A percentile compares a stretch with the other conserved stretches of the same genome.
Evolutionary conservation across 2,888 invertebrate species (phyloP).

Genomic region (Argyresthia albistria): DNA sequence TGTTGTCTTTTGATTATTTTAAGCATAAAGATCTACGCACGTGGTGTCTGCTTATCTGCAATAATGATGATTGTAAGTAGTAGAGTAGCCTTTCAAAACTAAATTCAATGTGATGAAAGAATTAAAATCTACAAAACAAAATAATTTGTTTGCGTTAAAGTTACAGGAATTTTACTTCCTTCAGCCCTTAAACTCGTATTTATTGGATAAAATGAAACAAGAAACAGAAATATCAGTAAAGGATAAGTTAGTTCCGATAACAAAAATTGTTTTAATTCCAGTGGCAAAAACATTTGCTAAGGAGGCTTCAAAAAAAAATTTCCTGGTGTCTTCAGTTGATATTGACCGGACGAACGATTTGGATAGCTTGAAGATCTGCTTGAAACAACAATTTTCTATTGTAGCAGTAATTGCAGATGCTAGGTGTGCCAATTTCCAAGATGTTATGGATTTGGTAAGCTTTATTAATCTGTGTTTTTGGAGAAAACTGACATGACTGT

Average conservation of each 20-base stretch:
- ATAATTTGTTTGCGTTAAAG: no score
- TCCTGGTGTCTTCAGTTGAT: constrained; percentile 16
- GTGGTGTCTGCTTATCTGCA: constrained; percentile 28
- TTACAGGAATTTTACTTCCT: no score
- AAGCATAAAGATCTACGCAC: constrained; percentile 19
- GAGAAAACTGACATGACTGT: no score
- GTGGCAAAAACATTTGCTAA: constrained; percentile 20
- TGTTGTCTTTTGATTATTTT: constrained; percentile 28
- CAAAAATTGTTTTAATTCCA: constrained; percentile 12
- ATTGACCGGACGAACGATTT: constrained; percentile 5
- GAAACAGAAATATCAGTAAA: no score
- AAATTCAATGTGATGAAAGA: no score
- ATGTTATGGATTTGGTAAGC: constrained; percentile 27
- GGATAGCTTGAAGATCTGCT: constrained; percentile 8
- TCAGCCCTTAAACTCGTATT: no score
- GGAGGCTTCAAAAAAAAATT: constrained; percentile 11
- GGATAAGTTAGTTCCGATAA: no score
- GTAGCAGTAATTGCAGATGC: constrained; percentile 20
- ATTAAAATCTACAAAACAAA: no score
- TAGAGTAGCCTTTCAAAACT: no score
- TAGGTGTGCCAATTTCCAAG: constrained; percentile 19
- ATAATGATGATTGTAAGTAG: constrained; percentile 13
- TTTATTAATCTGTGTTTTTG: constrained; percentile 8
- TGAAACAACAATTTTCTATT: constrained; percentile 7
- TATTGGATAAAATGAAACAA: no score